These are phyloP conservation scores for Spea multiplicata DNA, from an alignment of 2,113 vertebrate genomes.

Conservation along the genomic window DNA sequence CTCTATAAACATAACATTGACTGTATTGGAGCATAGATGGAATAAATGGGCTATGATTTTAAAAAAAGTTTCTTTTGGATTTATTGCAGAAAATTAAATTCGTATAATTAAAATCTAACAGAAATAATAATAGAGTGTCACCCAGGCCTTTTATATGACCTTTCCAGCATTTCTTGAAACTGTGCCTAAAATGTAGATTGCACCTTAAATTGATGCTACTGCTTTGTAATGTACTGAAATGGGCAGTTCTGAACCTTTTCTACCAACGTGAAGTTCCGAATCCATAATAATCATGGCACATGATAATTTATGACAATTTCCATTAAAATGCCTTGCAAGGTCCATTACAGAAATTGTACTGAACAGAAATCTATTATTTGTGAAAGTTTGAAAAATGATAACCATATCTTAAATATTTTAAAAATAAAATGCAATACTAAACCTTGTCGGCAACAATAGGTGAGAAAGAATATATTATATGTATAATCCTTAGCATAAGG, in stretches of 20 bases:
- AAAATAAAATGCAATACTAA: too few species aligned
- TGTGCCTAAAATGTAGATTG: not conserved
- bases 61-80: too few species aligned
- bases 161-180: not conserved
- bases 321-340: conserved; percentile 13
- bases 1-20: too few species aligned
- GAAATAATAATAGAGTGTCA: not conserved
- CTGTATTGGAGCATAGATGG: too few species aligned
- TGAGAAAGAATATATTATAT: too few species aligned
- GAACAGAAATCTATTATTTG: conserved; percentile 27
- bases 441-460: too few species aligned
- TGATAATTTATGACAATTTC: conserved; percentile 37
- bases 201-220: conserved; percentile 19
- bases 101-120: not conserved
- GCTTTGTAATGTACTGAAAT: conserved; percentile 32
- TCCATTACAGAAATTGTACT: conserved; percentile 21
- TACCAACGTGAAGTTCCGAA: conserved; percentile 27
- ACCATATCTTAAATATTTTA: too few species aligned
- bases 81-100: too few species aligned
- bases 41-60: too few species aligned
- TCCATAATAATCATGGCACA: conserved; percentile 41
- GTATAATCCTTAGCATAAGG: too few species aligned
- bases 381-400: not conserved
- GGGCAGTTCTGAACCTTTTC: conserved; percentile 30
- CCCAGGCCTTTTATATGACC: not conserved